phyloP scores from a whole-genome alignment of 2,888 invertebrate species.

The Plutella xylostella region DNA sequence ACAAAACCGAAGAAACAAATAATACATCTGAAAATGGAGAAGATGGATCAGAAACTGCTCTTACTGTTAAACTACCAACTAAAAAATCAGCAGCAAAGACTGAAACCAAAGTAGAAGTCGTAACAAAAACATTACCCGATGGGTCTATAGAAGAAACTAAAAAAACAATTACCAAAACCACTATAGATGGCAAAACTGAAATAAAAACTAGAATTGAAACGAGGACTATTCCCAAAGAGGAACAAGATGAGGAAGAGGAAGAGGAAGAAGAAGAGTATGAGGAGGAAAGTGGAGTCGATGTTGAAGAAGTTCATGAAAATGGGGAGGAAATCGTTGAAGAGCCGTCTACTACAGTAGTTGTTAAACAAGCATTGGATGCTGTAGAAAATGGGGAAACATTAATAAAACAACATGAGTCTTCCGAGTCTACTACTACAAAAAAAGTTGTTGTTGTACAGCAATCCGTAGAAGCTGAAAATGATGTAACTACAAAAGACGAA shows the following conservation, averaged over 20 bases:
- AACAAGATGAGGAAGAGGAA: conserved; percentile 20
- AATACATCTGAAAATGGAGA: conserved; percentile 34
- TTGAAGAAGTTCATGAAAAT: conserved; percentile 24
- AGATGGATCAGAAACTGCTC: conserved; percentile 44
- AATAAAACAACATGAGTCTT: no score
- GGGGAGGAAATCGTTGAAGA: conserved; percentile 16
- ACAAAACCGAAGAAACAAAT: conserved; percentile 31
- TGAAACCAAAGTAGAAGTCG: conserved; percentile 56
- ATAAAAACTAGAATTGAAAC: conserved; percentile 55
- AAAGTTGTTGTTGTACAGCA: no score
- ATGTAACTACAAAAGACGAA: no score
- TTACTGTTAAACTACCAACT: conserved; percentile 46
- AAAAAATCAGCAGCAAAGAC: conserved; percentile 54
- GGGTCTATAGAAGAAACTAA: conserved; percentile 52
- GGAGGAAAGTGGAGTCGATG: conserved; percentile 24
- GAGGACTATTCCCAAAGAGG: conserved; percentile 47
- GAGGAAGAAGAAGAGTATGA: conserved; percentile 37
- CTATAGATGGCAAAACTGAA: conserved; percentile 54
- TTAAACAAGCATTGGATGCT: neutral
- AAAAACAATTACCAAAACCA: conserved; percentile 56
- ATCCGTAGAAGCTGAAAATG: no score
- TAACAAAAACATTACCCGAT: conserved; percentile 47
- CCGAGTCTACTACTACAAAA: no score
- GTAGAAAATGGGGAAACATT: neutral
- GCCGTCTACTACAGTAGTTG: neutral